Base-by-base conservation (phyloP, 2,797 vertebrate species). In the Danio choprae region DNA sequence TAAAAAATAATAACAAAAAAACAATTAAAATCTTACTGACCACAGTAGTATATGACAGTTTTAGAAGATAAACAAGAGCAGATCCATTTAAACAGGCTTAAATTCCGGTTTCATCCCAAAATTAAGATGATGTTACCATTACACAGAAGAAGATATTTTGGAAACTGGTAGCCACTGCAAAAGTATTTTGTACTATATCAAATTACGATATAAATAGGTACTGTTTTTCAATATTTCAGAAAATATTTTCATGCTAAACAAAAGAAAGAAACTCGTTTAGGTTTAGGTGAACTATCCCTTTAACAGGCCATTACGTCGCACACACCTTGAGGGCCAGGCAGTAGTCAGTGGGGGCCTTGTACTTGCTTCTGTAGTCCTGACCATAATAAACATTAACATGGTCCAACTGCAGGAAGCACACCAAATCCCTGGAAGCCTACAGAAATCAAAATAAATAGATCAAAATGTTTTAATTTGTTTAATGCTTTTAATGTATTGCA, bases 291-390 rank as follows among this genome's bases (percentile, higher is more conserved):
- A 29, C 29, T 29, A 29, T 29, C 1, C 3, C 29, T 51, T 13
- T 51, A 50, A 41, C 4, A 55, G 43, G 62, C 29, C 38, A 15
- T 43, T 16, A 20, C 20, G n/a, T 41, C 13, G 51, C 20, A 69
- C 80, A 72, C 90, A 98, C 98, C 96, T 99, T 99, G 6, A 99
- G 92, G 16, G 95, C 97, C 78, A 98, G 90, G 86, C 98, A 99
- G 79, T 97, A 98, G 92, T 99, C 98, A 3, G 97, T 97, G 1
- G 98, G 98, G 67, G 98, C 96, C 90, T 97, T 99, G 90, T 99
- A 98, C 76, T 99, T 99, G 92, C 95, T 97, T 84, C 97, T 95
- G 89, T 98, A 99, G 88, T 99, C 96, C 88, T 99, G 97, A 6
- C 96, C 96, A 22, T 96, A 96, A 88, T 97, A 97, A 84, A 97